A percentile compares a stretch with the other conserved stretches of the same genome.
Evolutionary conservation across 2,888 invertebrate genomes (phyloP).

Genomic region (Lamellibrachia satsuma): DNA sequence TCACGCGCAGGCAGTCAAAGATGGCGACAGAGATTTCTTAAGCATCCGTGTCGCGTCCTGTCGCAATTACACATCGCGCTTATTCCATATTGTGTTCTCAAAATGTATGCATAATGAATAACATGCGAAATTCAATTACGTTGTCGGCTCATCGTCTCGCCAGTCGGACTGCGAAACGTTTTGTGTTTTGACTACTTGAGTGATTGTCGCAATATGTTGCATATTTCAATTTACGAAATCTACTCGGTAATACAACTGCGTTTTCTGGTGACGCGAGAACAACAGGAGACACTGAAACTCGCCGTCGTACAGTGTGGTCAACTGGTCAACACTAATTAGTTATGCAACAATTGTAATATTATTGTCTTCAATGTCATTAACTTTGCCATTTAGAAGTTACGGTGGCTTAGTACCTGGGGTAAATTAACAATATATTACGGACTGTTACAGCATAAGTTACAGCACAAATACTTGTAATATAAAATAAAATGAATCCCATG

Average conservation of each 20-base stretch:
- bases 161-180: neutral
- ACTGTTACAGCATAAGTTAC: neutral
- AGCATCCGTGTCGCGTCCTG: neutral
- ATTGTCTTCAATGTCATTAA: neutral
- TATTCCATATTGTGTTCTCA: neutral
- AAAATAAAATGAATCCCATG: too few relatives aligned
- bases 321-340: neutral
- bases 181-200: neutral
- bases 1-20: neutral
- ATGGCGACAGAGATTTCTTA: neutral
- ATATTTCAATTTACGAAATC: neutral
- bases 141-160: neutral
- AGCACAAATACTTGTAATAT: too few relatives aligned
- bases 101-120: constrained; percentile 6
- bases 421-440: neutral
- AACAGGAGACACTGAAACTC: neutral
- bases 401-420: neutral
- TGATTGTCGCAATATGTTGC: neutral
- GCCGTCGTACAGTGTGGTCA: neutral
- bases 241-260: neutral
- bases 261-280: neutral
- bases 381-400: neutral
- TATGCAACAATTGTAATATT: neutral
- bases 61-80: neutral
- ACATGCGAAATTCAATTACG: neutral